Percentiles rank a stretch among this genome's conserved stretches.
Conservation (phyloP, 2,113 vertebrate genomes). For the Dascyllus trimaculatus region DNA sequence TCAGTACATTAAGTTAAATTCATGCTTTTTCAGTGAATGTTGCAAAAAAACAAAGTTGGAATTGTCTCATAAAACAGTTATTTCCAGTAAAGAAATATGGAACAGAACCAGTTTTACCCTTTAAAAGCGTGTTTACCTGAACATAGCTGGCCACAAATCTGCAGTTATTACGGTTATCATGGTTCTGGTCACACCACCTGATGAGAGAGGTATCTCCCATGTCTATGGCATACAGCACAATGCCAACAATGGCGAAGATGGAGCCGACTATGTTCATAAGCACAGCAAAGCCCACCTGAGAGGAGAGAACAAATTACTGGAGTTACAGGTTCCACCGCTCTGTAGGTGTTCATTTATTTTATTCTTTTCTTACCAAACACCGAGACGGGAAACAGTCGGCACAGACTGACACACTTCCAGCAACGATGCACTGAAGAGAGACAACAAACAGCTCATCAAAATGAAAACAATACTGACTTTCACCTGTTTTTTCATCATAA, state of each 20-base stretch:
- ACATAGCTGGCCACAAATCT: not conserved
- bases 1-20: too few relatives aligned
- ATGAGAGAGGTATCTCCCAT: not conserved
- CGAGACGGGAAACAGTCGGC: constrained; percentile 28
- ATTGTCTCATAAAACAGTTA: too few relatives aligned
- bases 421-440: constrained; percentile 53
- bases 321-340: too few relatives aligned
- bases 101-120: too few relatives aligned
- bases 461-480: not conserved
- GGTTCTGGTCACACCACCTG: constrained; percentile 15
- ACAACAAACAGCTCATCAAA: not conserved
- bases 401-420: constrained; percentile 62
- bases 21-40: too few relatives aligned
- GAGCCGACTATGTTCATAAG: constrained; percentile 57
- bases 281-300: constrained; percentile 58
- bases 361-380: constrained; percentile 64
- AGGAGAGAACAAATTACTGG: not conserved
- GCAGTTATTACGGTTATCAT: not conserved
- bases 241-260: constrained; percentile 40
- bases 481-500: too few relatives aligned
- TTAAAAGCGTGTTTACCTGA: constrained; percentile 34
- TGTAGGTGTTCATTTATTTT: too few relatives aligned
- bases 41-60: too few relatives aligned
- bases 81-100: too few relatives aligned
- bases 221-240: constrained; percentile 67